These are phyloP conservation scores for Vanessa cardui DNA, from an alignment of 2,888 invertebrate species.

Conservation along the genomic window DNA sequence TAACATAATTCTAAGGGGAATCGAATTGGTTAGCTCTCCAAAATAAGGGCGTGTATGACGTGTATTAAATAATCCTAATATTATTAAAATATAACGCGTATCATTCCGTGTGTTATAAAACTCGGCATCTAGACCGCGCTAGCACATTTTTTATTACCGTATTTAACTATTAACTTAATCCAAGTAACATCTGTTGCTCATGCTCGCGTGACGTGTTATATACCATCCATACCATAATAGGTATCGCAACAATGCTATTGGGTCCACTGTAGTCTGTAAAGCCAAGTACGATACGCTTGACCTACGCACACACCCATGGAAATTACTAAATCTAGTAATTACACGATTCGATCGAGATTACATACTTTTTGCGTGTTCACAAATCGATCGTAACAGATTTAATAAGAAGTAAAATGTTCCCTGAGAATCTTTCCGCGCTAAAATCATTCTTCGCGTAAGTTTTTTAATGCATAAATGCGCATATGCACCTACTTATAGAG, in stretches of 20 bases:
- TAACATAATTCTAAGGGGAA: no score
- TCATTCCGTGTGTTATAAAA: no score
- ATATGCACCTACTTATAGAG: no score
- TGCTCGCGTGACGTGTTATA: slow-evolving; percentile 33
- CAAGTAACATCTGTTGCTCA: slow-evolving; percentile 36
- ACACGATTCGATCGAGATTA: neutral
- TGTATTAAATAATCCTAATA: no score
- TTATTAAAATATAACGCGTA: no score
- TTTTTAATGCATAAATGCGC: no score
- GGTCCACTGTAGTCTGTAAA: slow-evolving; percentile 12
- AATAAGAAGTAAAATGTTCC: no score
- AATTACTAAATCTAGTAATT: neutral
- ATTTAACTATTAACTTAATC: slow-evolving; percentile 8
- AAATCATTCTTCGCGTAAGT: no score
- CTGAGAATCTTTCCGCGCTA: no score
- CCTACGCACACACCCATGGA: slow-evolving; percentile 41
- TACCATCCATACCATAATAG: slow-evolving; percentile 32
- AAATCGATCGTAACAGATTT: neutral
- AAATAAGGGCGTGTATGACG: no score
- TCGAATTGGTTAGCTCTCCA: no score
- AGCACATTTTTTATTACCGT: slow-evolving; percentile 4
- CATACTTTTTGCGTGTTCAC: neutral
- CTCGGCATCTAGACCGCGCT: no score
- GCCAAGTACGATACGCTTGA: slow-evolving; percentile 41
- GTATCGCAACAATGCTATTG: slow-evolving; percentile 31